Conservation (phyloP, 2,888 invertebrate genomes). For the Lutraria lutraria region DNA sequence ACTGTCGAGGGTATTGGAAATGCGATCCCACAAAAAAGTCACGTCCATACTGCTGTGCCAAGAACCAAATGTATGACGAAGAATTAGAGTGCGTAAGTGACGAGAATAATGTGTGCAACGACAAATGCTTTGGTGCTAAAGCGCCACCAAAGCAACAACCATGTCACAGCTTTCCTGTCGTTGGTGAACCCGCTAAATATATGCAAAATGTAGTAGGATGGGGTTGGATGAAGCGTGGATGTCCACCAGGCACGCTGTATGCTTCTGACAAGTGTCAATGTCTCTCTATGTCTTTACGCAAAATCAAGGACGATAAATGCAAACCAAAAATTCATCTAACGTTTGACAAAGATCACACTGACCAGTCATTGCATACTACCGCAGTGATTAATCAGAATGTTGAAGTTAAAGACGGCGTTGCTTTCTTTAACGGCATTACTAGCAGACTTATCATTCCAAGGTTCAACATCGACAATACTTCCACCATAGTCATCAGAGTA, state of each 20-base stretch:
- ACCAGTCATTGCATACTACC: conserved; percentile 67
- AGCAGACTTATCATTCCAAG: conserved; percentile 76
- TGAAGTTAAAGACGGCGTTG: conserved; percentile 70
- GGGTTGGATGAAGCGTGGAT: conserved; percentile 70
- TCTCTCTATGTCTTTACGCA: background rate
- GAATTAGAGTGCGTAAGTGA: conserved; percentile 70
- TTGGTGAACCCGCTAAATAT: conserved; percentile 61
- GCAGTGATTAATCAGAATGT: conserved; percentile 71
- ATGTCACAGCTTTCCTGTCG: conserved; percentile 72
- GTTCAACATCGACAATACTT: conserved; percentile 76
- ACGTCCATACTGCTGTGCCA: conserved; percentile 73
- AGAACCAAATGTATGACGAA: conserved; percentile 66
- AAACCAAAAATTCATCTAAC: conserved; percentile 60
- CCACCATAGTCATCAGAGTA: conserved; percentile 75
- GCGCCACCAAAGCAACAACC: conserved; percentile 21
- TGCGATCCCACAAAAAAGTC: conserved; percentile 70
- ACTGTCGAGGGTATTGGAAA: conserved; percentile 78
- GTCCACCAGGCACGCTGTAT: conserved; percentile 76
- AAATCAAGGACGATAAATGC: background rate
- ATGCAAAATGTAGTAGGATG: conserved; percentile 71
- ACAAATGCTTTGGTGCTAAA: conserved; percentile 52
- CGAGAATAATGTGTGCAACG: conserved; percentile 41
- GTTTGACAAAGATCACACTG: conserved; percentile 67
- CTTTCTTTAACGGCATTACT: conserved; percentile 75
- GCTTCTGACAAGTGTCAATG: conserved; percentile 64